These are phyloP conservation scores for Xiphorhynchus erythropygius DNA, from an alignment of 2,797 vertebrate genomes.

Conservation along the genomic window DNA sequence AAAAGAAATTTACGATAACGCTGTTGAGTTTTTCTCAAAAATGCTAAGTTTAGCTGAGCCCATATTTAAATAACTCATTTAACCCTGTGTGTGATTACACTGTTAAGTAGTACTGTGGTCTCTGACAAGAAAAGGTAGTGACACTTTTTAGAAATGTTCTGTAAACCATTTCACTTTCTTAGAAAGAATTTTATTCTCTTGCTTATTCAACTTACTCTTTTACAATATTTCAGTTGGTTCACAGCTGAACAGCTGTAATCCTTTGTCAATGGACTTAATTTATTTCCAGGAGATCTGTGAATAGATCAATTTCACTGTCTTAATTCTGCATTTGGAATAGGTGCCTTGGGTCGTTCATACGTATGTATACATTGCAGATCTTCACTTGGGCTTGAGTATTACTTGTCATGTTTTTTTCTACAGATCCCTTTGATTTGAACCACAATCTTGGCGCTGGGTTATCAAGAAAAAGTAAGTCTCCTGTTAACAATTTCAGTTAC, in stretches of 20 bases:
- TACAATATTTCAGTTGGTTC: not conserved
- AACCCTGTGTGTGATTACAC: not conserved
- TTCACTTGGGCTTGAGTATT: not conserved
- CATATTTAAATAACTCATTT: rapidly evolving
- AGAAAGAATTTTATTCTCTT: not conserved
- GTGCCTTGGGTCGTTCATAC: not conserved
- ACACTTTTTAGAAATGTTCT: not conserved
- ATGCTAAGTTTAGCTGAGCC: not conserved
- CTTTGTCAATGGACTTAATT: not conserved
- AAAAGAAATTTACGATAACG: not conserved
- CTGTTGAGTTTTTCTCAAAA: not conserved
- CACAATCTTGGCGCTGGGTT: conserved; percentile 95
- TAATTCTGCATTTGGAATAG: not conserved
- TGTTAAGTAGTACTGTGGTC: not conserved
- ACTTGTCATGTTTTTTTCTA: not conserved
- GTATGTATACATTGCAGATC: not conserved
- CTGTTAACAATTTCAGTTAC: not conserved
- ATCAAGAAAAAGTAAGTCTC: conserved; percentile 90
- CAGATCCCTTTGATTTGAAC: conserved; percentile 96
- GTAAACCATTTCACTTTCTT: not conserved
- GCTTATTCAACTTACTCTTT: not conserved
- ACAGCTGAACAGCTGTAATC: not conserved
- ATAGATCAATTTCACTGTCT: not conserved
- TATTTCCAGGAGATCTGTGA: not conserved
- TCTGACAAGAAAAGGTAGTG: not conserved